Evolutionary conservation across 2,888 invertebrate species (phyloP), one percentile per base, ranked within the genome.

Genomic region (Dromius quadrimaculatus): DNA sequence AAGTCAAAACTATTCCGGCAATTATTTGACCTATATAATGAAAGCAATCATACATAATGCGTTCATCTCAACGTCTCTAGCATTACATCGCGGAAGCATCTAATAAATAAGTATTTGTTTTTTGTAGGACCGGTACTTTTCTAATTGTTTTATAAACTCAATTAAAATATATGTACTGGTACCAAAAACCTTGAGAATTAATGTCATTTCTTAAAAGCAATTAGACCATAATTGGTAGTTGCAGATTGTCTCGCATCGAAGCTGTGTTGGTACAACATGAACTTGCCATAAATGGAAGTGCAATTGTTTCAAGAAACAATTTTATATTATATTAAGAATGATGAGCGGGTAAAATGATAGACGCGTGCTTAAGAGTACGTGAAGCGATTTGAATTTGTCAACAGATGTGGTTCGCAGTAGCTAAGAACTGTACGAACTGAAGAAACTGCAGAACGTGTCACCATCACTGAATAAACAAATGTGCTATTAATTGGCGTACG

Each of bases 201-300:
- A 81, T 81, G 81, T 81, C 80, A 78, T 79, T 82, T 82, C 82
- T 81, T 77, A 80, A 82, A 83, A 82, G 81, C 82, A 82, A 83
- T 83, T 83, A 83, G 81, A 81, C 82, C 82, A 81, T 83, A 83
- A 82, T 81, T 80, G 82, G 82, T 79, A 81, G 80, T 77, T 78
- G 81, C 79, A 79, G 81, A 81, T 81, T 80, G 80, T 79, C 70
- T 70, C 36, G 50, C 47, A 66, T 45, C 79, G 81, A 80, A 81
- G 81, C 80, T 54, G 79, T 80, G 79, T 79, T 80, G 79, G 80
- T 81, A 69, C 47, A 59, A 59, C 59, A 69, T 59, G 59, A 69
- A 36, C 22, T 22, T 59, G 28, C 69, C 47, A 79, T 82, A 82
- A 82, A 82, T 78, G 81, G 81, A 78, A 77, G 78, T 80, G 81